These are phyloP conservation scores for Cactoblastis cactorum DNA, from an alignment of 2,888 invertebrate species.

Conservation along the genomic window DNA sequence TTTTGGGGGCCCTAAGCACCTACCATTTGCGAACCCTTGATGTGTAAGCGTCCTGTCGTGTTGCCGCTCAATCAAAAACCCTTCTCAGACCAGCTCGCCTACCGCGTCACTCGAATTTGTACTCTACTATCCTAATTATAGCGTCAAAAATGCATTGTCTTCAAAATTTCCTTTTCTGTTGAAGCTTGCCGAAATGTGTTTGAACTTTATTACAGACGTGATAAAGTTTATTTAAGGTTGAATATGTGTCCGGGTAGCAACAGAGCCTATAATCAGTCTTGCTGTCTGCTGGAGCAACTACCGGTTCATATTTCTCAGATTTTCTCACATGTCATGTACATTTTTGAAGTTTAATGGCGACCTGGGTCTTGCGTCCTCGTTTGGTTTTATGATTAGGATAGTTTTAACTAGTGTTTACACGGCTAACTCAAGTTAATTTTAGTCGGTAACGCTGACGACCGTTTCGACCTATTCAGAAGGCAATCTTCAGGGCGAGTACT, in stretches of 20 bases:
- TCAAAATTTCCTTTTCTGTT: background rate
- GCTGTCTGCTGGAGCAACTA: slow-evolving; percentile 1
- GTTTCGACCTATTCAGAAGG: no score
- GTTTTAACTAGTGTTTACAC: no score
- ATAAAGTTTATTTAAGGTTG: background rate
- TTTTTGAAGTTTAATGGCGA: slow-evolving; percentile 1
- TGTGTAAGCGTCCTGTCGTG: slow-evolving; percentile 17
- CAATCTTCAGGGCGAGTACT: no score
- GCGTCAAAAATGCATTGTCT: background rate
- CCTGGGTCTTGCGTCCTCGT: background rate
- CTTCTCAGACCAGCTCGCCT: slow-evolving; percentile 13
- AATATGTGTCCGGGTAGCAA: background rate
- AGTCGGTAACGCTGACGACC: no score
- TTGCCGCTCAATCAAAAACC: slow-evolving; percentile 17
- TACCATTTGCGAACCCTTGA: slow-evolving; percentile 8
- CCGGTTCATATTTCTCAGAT: slow-evolving; percentile 3
- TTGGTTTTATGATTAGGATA: no score
- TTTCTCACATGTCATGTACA: background rate
- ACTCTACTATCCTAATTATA: background rate
- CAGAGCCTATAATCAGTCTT: slow-evolving; percentile 4
- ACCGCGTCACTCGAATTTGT: background rate
- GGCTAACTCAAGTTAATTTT: no score
- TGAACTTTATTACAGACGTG: background rate
- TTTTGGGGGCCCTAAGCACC: slow-evolving; percentile 4
- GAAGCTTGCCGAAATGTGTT: background rate